These are phyloP conservation scores for Ceratothoa steindachneri DNA, from an alignment of 2,888 invertebrate genomes.

Conservation along the genomic window DNA sequence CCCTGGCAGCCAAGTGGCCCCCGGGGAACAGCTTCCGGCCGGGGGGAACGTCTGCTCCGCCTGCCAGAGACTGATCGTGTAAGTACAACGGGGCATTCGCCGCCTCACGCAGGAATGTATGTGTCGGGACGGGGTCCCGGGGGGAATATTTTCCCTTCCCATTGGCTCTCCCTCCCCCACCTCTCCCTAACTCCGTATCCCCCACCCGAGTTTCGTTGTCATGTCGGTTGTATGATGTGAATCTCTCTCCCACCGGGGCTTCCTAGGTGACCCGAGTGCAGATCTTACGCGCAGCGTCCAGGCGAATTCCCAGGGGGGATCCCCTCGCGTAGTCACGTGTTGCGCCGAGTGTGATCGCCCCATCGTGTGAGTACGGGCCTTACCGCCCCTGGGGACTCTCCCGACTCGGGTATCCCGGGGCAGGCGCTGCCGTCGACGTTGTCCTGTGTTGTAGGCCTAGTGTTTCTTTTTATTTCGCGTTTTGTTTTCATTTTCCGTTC, in stretches of 20 bases:
- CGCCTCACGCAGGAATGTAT: neutral
- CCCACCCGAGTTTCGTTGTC: neutral
- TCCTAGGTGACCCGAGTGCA: constrained; percentile 32
- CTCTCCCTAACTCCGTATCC: neutral
- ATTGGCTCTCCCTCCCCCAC: neutral
- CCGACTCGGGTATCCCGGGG: no score
- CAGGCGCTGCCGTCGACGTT: neutral
- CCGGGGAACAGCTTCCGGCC: constrained; percentile 64
- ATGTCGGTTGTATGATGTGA: neutral
- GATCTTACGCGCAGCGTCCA: constrained; percentile 35
- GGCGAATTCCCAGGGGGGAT: constrained; percentile 35
- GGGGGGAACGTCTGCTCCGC: constrained; percentile 93
- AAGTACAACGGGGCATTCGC: constrained; percentile 59
- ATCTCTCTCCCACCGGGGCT: constrained; percentile 16
- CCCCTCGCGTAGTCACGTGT: constrained; percentile 25
- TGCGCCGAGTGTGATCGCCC: constrained; percentile 45
- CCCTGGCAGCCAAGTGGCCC: neutral
- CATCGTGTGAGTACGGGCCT: constrained; percentile 41
- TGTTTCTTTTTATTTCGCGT: neutral
- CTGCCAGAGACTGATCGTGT: constrained; percentile 96
- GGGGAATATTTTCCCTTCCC: neutral
- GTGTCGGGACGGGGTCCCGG: neutral
- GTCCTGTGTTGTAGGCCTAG: neutral
- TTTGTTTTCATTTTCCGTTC: neutral
- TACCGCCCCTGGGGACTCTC: neutral